Conservation (phyloP, 2,888 invertebrate species). For the Arctia plantaginis region DNA sequence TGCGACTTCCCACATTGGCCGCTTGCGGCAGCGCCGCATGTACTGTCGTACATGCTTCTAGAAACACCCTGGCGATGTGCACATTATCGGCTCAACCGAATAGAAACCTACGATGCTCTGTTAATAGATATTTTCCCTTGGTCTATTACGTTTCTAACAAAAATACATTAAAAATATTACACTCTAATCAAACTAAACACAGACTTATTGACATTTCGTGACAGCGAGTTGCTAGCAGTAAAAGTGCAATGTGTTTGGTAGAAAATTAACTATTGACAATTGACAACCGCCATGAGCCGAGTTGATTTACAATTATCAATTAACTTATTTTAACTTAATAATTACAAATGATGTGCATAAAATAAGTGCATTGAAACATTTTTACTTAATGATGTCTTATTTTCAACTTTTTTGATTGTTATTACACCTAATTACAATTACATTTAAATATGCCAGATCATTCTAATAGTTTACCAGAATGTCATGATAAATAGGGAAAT, state of each 20-base stretch:
- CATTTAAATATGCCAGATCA: not conserved
- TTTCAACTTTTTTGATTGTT: not conserved
- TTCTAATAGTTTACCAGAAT: not conserved
- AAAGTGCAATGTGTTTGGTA: not conserved
- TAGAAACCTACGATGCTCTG: conserved; percentile 6
- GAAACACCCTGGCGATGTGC: conserved; percentile 25
- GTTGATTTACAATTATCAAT: not conserved
- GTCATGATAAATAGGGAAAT: too few relatives aligned
- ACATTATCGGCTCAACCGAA: conserved; percentile 32
- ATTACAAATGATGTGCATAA: not conserved
- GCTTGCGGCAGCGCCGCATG: conserved; percentile 90
- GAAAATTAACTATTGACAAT: not conserved
- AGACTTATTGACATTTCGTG: conserved; percentile 27
- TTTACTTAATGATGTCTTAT: not conserved
- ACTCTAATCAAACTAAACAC: conserved; percentile 33
- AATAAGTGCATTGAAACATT: not conserved
- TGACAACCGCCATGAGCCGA: not conserved
- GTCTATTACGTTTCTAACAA: conserved; percentile 21
- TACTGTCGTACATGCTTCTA: conserved; percentile 89
- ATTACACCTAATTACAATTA: not conserved
- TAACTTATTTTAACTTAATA: not conserved
- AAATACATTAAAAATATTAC: conserved; percentile 24
- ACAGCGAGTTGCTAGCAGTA: conserved; percentile 8
- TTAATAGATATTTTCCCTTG: conserved; percentile 15
- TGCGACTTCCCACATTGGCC: conserved; percentile 89